Percentiles rank a stretch among this genome's conserved stretches.
phyloP scores from a whole-genome alignment of 1,140 invertebrate species.

The Chionoecetes opilio region DNA sequence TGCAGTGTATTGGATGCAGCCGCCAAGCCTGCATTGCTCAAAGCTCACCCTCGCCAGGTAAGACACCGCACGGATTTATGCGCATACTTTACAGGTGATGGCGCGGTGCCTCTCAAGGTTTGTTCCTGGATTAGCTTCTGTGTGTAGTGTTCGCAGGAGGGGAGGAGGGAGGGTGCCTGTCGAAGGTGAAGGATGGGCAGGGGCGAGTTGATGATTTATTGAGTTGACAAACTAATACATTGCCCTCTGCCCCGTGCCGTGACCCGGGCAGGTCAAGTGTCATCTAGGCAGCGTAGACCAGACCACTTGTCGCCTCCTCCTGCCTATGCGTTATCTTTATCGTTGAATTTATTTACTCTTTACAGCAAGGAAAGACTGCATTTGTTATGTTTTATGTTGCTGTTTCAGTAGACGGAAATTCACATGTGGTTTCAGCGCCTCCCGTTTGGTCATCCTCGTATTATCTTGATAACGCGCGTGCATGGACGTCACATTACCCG shows the following conservation, averaged over 20 bases:
- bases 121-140: neutral
- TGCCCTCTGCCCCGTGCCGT: neutral
- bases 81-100: neutral
- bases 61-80: constrained; percentile 54
- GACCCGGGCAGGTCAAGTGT: constrained; percentile 36
- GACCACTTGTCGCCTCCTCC: neutral
- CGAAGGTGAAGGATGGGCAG: neutral
- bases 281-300: neutral
- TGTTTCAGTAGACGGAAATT: too few relatives aligned
- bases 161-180: too few relatives aligned
- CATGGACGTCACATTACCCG: too few relatives aligned
- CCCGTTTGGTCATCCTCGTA: too few relatives aligned
- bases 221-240: neutral
- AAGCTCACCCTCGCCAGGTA: constrained; percentile 43
- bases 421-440: too few relatives aligned
- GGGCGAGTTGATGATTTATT: neutral
- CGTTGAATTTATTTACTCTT: too few relatives aligned
- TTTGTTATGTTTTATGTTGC: too few relatives aligned
- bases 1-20: constrained; percentile 36
- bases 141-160: neutral
- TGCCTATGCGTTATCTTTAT: neutral
- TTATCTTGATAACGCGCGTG: too few relatives aligned
- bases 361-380: too few relatives aligned
- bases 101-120: neutral
- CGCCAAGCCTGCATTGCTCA: constrained; percentile 46